Evolutionary conservation across 35 echinoderm and acorn worm species (phyloP), one percentile per base, ranked within the genome.

Genomic region (Nesometra sesokonis): DNA sequence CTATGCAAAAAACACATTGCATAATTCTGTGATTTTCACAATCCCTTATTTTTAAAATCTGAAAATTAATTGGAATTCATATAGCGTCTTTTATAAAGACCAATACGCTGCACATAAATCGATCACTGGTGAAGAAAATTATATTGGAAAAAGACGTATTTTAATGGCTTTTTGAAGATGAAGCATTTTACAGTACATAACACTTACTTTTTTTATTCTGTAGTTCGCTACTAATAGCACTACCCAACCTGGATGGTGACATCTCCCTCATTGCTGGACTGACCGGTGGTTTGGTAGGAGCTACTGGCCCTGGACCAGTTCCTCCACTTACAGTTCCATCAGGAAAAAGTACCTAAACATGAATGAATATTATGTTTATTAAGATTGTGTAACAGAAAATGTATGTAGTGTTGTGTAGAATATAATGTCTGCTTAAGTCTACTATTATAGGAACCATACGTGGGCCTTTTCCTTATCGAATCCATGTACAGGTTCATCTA

Each of bases 321-420:
- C 78, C 82, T 17, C 37, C 34, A 77, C 95, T 98, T 0, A 98
- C 92, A 23, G 93, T 87, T 46, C 95, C 95, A 88, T 93, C 90
- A 82, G 92, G 89, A 78, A 98, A 98, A 34, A 98, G 84, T 0
- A 98, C 95, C 95, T 98, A 34, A 3, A 79, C 30, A 88, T 13
- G 35, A 13, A 32, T 31, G 7, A 81, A 17, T 67, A 17, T 67
- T 27, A 43, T n/a, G n/a, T 33, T 87, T 23, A 40, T 30, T 31
- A 79, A 23, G 1, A 79, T 31, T 79, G 77, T 79, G 30, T 79
- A 29, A 79, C 30, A 8, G 0, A 79, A 0, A 31, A 31, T 79
- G 11, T 79, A 29, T 21, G 19, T 17, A 21, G 19, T 17, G 57
- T 77, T 77, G 30, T 29, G 30, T 77, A 17, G 19, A 17, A 21